Base-by-base conservation (phyloP, 2,113 vertebrate genomes). In the Bolborhynchus lineola region DNA sequence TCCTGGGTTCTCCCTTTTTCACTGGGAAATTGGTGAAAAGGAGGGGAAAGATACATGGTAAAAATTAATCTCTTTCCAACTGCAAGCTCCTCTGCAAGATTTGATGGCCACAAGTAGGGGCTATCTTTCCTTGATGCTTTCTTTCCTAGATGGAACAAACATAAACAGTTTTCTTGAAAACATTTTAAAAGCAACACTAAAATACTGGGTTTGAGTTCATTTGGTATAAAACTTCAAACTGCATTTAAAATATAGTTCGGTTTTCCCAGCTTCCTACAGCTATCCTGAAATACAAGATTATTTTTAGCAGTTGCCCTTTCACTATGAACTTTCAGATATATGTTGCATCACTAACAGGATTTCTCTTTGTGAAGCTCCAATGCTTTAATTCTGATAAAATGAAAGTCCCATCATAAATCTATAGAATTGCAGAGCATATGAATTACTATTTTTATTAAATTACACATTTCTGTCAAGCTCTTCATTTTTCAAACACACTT, bases 401-500 rank as follows among this genome's bases (percentile, higher is more conserved):
- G 17, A 75, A 88, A 93, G 33, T 84, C 31, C 33, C 44, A 35
- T 64, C 55, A 83, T 88, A 83, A 80, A 74, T 80, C 60, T 86
- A 93, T 86, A 80, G 82, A 93, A 86, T 39, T 67, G 33, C 60
- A 64, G 60, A 93, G 20, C 15, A 18, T 23, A 77, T 26, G 60
- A 93, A 75, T 75, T 60, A 75, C 35, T 11, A 0, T 69, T 96
- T 86, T 70, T 70, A 62, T 91, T 92, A 94, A 93, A 93, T 78
- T 81, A 83, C 46, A 65, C n/a, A 31, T 42, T 97, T 86, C 88
- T 93, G 88, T 83, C 88, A 81, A 91, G 69, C 80, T 46, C 79
- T 82, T 95, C 17, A 74, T 93, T 88, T 94, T 89, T 94, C 68
- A 76, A 70, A 93, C 39, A 49, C n/a, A 62, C 57, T 89, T 75